Percentiles rank a stretch among this genome's conserved stretches.
phyloP scores from a whole-genome alignment of 2,888 invertebrate genomes.

The Conus canariensis region DNA sequence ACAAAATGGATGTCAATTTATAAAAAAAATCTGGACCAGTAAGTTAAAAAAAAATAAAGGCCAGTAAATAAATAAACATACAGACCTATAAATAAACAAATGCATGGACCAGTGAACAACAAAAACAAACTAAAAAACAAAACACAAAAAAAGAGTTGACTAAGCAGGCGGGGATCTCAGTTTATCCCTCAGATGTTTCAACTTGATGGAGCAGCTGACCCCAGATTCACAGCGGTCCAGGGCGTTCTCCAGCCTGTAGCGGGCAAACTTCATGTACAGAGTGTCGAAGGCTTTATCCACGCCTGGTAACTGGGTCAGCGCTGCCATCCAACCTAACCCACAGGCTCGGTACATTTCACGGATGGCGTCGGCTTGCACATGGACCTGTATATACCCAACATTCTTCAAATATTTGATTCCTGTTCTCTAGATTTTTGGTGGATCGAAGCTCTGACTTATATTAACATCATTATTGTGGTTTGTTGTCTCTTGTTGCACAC shows the following conservation, averaged over 20 bases:
- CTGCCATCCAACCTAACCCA: slow-evolving; percentile 49
- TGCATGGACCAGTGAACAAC: too few relatives aligned
- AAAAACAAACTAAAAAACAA: too few relatives aligned
- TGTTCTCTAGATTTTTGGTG: background rate
- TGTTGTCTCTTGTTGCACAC: background rate
- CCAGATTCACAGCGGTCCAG: slow-evolving; percentile 41
- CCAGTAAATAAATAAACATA: too few relatives aligned
- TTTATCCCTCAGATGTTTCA: slow-evolving; percentile 43
- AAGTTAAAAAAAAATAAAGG: too few relatives aligned
- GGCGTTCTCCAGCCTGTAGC: slow-evolving; percentile 43
- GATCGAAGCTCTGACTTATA: too few relatives aligned
- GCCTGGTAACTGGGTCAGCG: slow-evolving; percentile 45
- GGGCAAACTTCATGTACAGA: slow-evolving; percentile 43
- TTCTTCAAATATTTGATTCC: background rate
- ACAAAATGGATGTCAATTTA: too few relatives aligned
- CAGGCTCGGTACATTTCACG: slow-evolving; percentile 52
- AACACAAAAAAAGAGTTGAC: background rate
- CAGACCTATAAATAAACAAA: too few relatives aligned
- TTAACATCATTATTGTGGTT: too few relatives aligned
- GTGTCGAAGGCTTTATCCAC: slow-evolving; percentile 44
- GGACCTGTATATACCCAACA: slow-evolving; percentile 44
- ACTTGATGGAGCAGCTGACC: slow-evolving; percentile 41
- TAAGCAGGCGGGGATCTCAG: background rate
- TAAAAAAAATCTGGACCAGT: too few relatives aligned
- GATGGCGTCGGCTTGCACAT: slow-evolving; percentile 51